Percentiles rank a stretch among this genome's conserved stretches.
phyloP scores from a whole-genome alignment of 2,797 vertebrate genomes.

The Xyrichtys novacula region DNA sequence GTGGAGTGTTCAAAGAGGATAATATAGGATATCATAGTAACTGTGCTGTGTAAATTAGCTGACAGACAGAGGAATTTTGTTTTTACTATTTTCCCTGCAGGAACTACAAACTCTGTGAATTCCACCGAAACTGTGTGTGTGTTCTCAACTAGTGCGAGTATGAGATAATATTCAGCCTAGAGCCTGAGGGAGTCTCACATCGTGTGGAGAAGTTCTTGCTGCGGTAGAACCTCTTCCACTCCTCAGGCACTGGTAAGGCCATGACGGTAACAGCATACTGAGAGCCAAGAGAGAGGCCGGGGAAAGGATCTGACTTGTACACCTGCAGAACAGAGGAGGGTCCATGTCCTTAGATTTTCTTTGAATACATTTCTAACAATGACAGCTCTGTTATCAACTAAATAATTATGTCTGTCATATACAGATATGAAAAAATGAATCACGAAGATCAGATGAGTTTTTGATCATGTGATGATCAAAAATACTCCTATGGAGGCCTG shows the following conservation, averaged over 20 bases:
- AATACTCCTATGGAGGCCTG: too few species aligned
- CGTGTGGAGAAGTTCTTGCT: slow-evolving; percentile 79
- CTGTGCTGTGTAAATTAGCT: not conserved
- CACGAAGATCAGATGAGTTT: too few species aligned
- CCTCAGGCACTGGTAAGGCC: slow-evolving; percentile 84
- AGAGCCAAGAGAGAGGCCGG: slow-evolving; percentile 73
- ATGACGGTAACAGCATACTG: slow-evolving; percentile 83
- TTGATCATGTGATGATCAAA: too few species aligned
- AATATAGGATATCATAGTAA: not conserved
- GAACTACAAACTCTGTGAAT: not conserved
- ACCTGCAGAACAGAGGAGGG: slow-evolving; percentile 63
- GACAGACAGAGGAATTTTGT: not conserved
- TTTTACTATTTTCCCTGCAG: not conserved
- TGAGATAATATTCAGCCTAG: not conserved
- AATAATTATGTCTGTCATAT: too few species aligned
- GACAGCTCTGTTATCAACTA: too few species aligned
- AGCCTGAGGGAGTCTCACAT: slow-evolving; percentile 67
- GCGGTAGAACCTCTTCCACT: slow-evolving; percentile 78
- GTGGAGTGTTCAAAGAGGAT: not conserved
- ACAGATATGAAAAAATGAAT: too few species aligned
- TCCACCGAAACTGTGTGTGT: not conserved
- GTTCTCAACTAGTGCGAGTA: not conserved
- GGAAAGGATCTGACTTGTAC: slow-evolving; percentile 83
- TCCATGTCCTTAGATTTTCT: slow-evolving; percentile 4
- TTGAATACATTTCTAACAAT: not conserved